Percentiles rank a stretch among this genome's conserved stretches.
Evolutionary conservation across 2,888 invertebrate species (phyloP).

Genomic region (Chrysotoxum bicinctum): DNA sequence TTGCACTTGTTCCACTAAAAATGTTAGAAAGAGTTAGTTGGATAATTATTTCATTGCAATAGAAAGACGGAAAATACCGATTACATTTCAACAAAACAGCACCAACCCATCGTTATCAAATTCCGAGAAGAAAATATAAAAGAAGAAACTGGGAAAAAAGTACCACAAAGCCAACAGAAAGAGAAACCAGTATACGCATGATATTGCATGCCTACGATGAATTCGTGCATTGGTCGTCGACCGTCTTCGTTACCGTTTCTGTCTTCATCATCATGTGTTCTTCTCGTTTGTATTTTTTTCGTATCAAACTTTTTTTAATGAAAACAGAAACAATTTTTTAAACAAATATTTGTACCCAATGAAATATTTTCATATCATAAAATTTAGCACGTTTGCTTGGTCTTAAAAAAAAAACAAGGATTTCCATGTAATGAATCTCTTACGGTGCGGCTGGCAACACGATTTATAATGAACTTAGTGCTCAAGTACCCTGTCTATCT

Average conservation of each 20-base stretch:
- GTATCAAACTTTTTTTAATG: background rate
- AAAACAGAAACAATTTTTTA: slow-evolving; percentile 45
- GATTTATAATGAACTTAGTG: background rate
- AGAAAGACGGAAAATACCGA: background rate
- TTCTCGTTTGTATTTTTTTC: slow-evolving; percentile 62
- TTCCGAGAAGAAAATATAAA: background rate
- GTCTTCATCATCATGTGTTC: slow-evolving; percentile 67
- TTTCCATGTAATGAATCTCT: background rate
- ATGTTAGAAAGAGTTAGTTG: background rate
- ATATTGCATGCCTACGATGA: slow-evolving; percentile 25
- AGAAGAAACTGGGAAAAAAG: background rate
- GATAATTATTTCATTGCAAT: background rate
- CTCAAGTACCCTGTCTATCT: background rate
- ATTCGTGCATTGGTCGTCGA: slow-evolving; percentile 52
- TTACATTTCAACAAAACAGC: background rate
- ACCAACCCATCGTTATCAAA: background rate
- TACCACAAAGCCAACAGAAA: background rate
- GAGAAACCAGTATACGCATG: slow-evolving; percentile 13
- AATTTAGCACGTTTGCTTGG: background rate
- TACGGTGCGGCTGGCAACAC: background rate
- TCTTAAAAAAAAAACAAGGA: background rate
- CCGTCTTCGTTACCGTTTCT: slow-evolving; percentile 58
- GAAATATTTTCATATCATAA: background rate
- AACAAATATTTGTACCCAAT: background rate
- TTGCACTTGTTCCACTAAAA: background rate